Evolutionary conservation across 2,888 invertebrate genomes (phyloP).

Genomic region (Drosophila engyochracea): DNA sequence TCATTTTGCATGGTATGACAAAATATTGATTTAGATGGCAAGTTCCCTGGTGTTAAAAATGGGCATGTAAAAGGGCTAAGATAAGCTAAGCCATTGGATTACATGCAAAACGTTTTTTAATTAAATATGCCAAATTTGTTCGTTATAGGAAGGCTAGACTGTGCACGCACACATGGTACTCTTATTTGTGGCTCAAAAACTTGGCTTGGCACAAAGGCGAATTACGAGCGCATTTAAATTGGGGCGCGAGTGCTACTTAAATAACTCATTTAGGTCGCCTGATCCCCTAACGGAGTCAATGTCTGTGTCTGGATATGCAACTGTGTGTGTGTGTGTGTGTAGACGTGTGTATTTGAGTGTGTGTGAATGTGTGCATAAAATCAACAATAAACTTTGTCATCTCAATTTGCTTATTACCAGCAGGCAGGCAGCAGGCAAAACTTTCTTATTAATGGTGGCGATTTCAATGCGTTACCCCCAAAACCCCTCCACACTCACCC

Average conservation of each 20-base stretch:
- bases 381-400: constrained; percentile 82
- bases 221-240: constrained; percentile 82
- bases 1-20: background rate
- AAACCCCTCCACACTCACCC: background rate
- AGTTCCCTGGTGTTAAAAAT: background rate
- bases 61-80: background rate
- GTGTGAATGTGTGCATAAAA: constrained; percentile 55
- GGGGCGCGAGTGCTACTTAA: constrained; percentile 81
- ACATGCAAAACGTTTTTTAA: background rate
- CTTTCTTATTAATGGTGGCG: constrained; percentile 80
- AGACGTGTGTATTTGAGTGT: constrained; percentile 17
- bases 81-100: background rate
- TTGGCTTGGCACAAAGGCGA: constrained; percentile 77
- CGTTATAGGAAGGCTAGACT: constrained; percentile 9
- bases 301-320: constrained; percentile 4
- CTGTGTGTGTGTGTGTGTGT: constrained; percentile 22
- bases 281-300: constrained; percentile 58
- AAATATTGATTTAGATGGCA: constrained; percentile 3
- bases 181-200: constrained; percentile 56
- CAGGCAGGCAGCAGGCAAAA: constrained; percentile 52
- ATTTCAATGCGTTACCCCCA: constrained; percentile 67
- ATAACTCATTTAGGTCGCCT: constrained; percentile 77
- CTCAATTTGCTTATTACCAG: constrained; percentile 81
- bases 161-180: constrained; percentile 27
- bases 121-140: constrained; percentile 1